A percentile compares a stretch with the other conserved stretches of the same genome.
phyloP scores from a whole-genome alignment of 1,140 invertebrate species.

The Oscheius sp. region DNA sequence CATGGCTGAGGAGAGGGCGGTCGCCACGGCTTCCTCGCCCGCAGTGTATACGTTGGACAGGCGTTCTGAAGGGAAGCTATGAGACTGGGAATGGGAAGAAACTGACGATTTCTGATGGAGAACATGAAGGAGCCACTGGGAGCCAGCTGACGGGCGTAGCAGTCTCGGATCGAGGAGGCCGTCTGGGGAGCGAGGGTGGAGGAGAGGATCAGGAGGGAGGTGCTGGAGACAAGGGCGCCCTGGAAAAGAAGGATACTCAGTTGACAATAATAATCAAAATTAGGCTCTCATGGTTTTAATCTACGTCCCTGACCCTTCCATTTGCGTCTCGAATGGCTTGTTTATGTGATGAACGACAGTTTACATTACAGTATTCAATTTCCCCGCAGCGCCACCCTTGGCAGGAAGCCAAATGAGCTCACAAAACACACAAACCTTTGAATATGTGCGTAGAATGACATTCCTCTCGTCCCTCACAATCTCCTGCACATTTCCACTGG shows the following conservation, averaged over 20 bases:
- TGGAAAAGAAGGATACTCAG: too few relatives aligned
- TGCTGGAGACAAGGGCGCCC: too few relatives aligned
- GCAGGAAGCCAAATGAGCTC: too few relatives aligned
- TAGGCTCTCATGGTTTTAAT: too few relatives aligned
- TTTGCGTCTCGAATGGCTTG: too few relatives aligned
- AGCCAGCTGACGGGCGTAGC: neutral
- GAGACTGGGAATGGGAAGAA: neutral
- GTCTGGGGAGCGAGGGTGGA: too few relatives aligned
- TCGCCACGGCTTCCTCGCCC: conserved; percentile 1
- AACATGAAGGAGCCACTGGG: neutral
- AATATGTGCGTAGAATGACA: neutral
- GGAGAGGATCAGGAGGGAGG: too few relatives aligned
- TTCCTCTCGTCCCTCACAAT: neutral
- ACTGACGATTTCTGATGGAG: neutral
- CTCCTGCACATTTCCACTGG: neutral
- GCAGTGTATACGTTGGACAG: neutral
- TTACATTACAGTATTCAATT: too few relatives aligned
- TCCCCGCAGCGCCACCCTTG: too few relatives aligned
- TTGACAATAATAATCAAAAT: too few relatives aligned
- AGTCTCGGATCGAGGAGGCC: neutral
- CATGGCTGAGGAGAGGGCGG: neutral
- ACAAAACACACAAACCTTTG: neutral
- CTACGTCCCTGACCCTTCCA: too few relatives aligned
- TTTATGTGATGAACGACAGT: too few relatives aligned
- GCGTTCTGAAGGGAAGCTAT: conserved; percentile 4